Percentiles rank a stretch among this genome's conserved stretches.
Conservation (phyloP, 2,113 vertebrate genomes). For the Theropithecus gelada region DNA sequence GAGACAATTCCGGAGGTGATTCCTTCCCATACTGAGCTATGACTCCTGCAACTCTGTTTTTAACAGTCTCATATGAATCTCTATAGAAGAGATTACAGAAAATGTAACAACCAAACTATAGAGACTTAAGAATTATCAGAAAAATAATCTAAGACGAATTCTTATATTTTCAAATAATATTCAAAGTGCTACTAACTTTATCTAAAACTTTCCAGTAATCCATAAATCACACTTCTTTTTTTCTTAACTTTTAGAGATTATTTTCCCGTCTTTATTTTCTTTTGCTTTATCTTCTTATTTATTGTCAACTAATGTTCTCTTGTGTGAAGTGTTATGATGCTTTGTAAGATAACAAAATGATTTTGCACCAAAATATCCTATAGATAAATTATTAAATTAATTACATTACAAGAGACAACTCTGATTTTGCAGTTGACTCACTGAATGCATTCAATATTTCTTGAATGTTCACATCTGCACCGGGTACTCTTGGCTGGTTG, state of each 20-base stretch:
- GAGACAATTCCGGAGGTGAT: accelerated
- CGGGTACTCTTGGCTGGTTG: background rate
- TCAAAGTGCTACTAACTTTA: background rate
- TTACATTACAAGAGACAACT: background rate
- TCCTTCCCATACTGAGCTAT: accelerated
- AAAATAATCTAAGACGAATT: background rate
- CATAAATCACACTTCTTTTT: background rate
- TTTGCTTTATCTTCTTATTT: background rate
- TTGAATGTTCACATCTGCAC: background rate
- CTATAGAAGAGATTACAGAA: too few species aligned
- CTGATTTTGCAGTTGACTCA: background rate
- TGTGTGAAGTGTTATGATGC: background rate
- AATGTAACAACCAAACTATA: accelerated
- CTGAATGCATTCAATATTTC: background rate
- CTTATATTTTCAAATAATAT: background rate
- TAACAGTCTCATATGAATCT: background rate
- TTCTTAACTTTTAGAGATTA: background rate
- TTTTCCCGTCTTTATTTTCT: background rate
- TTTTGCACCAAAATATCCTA: background rate
- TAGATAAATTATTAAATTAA: background rate
- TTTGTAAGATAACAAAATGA: background rate
- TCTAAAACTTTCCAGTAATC: background rate
- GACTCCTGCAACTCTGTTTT: accelerated
- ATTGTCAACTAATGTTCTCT: background rate
- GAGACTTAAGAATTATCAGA: background rate